These are phyloP conservation scores for Pseudotriccus pelzelni DNA, from an alignment of 2,797 vertebrate species.

Conservation along the genomic window DNA sequence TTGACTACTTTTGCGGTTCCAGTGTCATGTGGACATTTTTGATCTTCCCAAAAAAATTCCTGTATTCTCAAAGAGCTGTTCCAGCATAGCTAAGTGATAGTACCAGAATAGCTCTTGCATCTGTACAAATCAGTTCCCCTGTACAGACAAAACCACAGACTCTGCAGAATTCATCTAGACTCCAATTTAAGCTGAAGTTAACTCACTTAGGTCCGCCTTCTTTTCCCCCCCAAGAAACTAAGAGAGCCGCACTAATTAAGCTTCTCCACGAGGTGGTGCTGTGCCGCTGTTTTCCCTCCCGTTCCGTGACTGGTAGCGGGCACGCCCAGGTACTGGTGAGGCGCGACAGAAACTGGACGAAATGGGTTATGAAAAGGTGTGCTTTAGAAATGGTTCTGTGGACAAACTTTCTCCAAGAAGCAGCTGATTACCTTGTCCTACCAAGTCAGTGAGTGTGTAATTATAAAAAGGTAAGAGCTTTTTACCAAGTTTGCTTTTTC, in stretches of 20 bases:
- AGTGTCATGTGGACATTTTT: neutral
- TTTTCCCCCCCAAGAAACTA: neutral
- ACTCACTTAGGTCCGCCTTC: rapidly evolving
- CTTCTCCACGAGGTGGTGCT: constrained; percentile 52
- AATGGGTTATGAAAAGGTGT: neutral
- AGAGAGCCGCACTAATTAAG: neutral
- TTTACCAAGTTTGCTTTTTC: neutral
- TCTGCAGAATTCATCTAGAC: neutral
- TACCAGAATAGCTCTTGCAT: neutral
- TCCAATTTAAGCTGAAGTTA: neutral
- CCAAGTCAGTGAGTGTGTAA: neutral
- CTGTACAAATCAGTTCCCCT: neutral
- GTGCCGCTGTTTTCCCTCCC: neutral
- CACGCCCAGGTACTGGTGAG: neutral
- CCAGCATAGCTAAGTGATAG: neutral
- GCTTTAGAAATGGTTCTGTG: neutral
- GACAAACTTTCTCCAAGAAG: neutral
- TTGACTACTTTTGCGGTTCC: neutral
- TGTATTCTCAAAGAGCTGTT: neutral
- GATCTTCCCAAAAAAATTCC: neutral
- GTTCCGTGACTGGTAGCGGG: rapidly evolving
- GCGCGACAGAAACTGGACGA: neutral
- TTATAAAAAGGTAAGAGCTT: neutral
- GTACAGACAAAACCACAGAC: neutral
- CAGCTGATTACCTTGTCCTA: neutral